Evolutionary conservation across 64 coral and sea anemone species (phyloP), one percentile per base, ranked within the genome.

Genomic region (Porites lutea): DNA sequence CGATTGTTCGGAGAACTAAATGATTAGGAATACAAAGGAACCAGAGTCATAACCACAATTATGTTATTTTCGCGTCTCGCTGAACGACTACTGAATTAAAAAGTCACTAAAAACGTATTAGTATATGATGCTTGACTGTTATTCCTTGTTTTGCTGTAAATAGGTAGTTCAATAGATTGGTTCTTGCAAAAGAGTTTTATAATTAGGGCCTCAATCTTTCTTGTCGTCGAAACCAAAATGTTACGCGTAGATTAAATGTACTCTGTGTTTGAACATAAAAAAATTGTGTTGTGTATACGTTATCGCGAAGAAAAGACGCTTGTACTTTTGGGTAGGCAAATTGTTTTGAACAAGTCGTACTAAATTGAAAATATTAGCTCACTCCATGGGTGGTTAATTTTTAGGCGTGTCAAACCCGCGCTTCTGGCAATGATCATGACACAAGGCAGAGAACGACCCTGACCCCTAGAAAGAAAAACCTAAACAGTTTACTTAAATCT

Each of bases 401-500:
- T 68, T 68, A 63, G 62, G 81, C 81, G 81, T 84, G 81, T 64
- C 61, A 84, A 68, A 68, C 61, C 8, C 21, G 27, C 52, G 43
- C 63, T 52, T 68, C 81, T 13, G 48, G 81, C 81, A 68, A 65
- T 84, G 61, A 84, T 45, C 48, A 8, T 44, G 63, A 84, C 27
- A 37, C 27, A 37, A 68, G 51, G 20, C 13, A 14, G 5, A 70
- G 73, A 18, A 20, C 78, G 73, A 78, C 50, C 74, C 68, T 75
- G 59, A 46, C 58, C 52, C 57, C 48, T 21, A 75, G 84, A 75
- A 74, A 88, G 82, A 57, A 51, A 48, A 50, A 89, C 79, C 65
- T 37, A 89, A 94, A 94, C 88, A 79, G 64, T 80, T 71, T 88
- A 65, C 80, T 69, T 66, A 83, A 75, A 77, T 62, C 70, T 75